Base-by-base conservation (phyloP, 1,140 invertebrate genomes). In the Brachionus angularis region DNA sequence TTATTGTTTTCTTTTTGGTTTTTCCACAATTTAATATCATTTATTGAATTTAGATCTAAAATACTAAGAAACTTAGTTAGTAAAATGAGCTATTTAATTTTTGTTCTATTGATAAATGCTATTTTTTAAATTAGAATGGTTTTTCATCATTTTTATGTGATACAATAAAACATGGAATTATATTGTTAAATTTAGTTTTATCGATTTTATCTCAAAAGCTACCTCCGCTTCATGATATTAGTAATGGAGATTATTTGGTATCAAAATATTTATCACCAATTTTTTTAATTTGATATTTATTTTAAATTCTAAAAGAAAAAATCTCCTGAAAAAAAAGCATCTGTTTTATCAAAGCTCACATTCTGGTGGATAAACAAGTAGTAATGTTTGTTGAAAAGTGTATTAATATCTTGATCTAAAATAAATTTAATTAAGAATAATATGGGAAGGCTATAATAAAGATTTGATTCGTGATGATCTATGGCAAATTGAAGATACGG, bases 401-500 rank as follows among this genome's bases (percentile, higher is more conserved):
- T n/a, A n/a, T n/a, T n/a, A n/a, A n/a, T n/a, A n/a, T n/a, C n/a
- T n/a, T n/a, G n/a, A n/a, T n/a, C n/a, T n/a, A n/a, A n/a, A n/a
- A n/a, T n/a, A n/a, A n/a, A n/a, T n/a, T n/a, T n/a, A n/a, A n/a
- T n/a, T n/a, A n/a, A 67, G 62, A 27, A 21, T 67, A 1, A 67
- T 67, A 16, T 47, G 36, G 10, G 47, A 67, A 47, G 62, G 62
- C 16, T 67, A 47, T 29, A 67, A 67, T 21, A 18, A 42, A 27
- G 47, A 50, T 27, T 47, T 67, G 18, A 31, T 16, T 7, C 62
- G 62, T 18, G 62, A 18, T 46, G 62, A 67, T 18, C 46, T 67
- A 42, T 67, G 62, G 62, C 39, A 67, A 33, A 67, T 67, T 34
- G 62, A 67, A 10, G 42, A 67, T 33, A 47, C 29, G 5, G 62